phyloP scores from a whole-genome alignment of 1,140 invertebrate genomes.

The Lerema accius region DNA sequence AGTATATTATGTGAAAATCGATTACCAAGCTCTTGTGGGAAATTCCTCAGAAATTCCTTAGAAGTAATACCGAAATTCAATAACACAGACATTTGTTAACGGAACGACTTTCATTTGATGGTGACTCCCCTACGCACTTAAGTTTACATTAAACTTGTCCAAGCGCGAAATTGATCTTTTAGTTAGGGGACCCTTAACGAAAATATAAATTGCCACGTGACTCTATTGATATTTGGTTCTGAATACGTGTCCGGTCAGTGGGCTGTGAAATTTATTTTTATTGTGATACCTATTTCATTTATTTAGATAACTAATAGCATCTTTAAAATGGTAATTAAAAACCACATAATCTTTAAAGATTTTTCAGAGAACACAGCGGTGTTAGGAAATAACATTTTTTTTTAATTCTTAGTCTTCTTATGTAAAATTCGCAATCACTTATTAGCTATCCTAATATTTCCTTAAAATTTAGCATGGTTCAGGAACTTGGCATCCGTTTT shows the following conservation, averaged over 20 bases:
- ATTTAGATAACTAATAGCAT: too few species aligned
- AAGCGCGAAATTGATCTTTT: constrained; percentile 81
- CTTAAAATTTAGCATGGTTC: too few species aligned
- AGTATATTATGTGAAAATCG: too few species aligned
- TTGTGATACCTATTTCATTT: constrained; percentile 4
- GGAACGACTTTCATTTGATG: constrained; percentile 70
- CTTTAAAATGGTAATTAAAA: too few species aligned
- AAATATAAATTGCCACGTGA: constrained; percentile 74
- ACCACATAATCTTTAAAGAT: too few species aligned
- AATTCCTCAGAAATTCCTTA: constrained; percentile 44
- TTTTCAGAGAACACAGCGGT: too few species aligned
- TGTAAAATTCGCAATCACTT: too few species aligned
- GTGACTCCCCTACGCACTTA: constrained; percentile 74
- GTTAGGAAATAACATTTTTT: too few species aligned
- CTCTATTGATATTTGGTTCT: constrained; percentile 65
- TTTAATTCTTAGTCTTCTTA: too few species aligned
- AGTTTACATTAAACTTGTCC: constrained; percentile 80
- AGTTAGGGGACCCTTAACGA: constrained; percentile 67
- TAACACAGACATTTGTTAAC: constrained; percentile 76
- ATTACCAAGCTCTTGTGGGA: constrained; percentile 3
- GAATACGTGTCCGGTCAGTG: constrained; percentile 30
- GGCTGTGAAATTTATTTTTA: constrained; percentile 44
- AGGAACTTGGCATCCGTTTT: too few species aligned
- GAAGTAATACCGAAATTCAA: constrained; percentile 64
- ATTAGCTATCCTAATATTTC: too few species aligned